Evolutionary conservation across 2,888 invertebrate genomes (phyloP), one percentile per base, ranked within the genome.

Genomic region (Artemia sinica): DNA sequence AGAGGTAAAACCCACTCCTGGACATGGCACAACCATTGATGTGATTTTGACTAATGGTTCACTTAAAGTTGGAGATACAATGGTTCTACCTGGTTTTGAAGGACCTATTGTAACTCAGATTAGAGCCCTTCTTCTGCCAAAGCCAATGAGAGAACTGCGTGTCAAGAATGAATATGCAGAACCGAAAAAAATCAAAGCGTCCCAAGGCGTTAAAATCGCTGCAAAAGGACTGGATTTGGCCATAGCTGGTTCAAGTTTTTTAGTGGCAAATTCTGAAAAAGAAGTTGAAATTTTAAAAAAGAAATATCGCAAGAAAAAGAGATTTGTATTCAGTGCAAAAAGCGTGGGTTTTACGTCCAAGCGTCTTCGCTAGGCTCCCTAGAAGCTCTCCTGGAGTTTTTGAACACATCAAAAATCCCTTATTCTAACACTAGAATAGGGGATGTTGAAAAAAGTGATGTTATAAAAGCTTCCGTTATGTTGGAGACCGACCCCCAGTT

Each of bases 391-490:
- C 81, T 96, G 8, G 94, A 95, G 77, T 96, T 94, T 80, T 83
- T 97, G 69, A 85, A 85, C 74, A 84, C 86, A 69, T 93, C 92
- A 73, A 91, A 91, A 80, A 95, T 96, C 78, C 95, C 96, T 92
- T 96, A 95, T 79, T 89, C 93, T 66, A 94, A 94, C 70, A 96
- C 99, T 77, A 89, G 96, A 75, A 98, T 99, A 80, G 98, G 98
- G 13, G 97, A 98, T 50, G 97, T 99, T 69, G 98, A 98, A 75
- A 97, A 94, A 80, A 91, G 91, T 77, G 98, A 99, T 80, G 95
- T 99, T 66, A 97, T 97, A 92, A 96, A 93, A 78, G 96, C 97
- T 28, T 96, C 97, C n/a, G 91, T 91, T 73, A 99, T 99, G 98
- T 81, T 98, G 81, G 97, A 98, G 78, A 95, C 96, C 79, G 96